Evolutionary conservation across 2,797 vertebrate genomes (phyloP).

Genomic region (Balearica regulorum): DNA sequence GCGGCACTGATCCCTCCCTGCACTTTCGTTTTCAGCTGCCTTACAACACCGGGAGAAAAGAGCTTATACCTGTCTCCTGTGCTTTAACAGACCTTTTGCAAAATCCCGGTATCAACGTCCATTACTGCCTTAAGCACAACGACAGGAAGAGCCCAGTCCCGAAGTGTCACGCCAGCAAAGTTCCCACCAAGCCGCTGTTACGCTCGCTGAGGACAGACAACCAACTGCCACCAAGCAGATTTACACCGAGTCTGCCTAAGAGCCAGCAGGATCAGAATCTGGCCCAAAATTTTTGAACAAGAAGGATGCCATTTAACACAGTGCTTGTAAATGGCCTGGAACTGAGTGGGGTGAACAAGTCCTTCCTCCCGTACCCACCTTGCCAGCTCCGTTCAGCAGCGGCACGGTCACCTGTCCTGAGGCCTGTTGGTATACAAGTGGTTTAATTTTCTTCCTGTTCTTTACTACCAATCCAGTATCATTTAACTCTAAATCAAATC

Average conservation of each 20-base stretch:
- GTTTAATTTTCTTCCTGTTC: neutral
- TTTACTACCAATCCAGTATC: neutral
- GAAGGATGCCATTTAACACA: neutral
- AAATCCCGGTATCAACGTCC: neutral
- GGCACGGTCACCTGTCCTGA: neutral
- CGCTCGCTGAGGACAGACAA: neutral
- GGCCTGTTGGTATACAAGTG: neutral
- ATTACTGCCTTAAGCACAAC: neutral
- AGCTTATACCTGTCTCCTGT: neutral
- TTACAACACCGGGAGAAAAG: neutral
- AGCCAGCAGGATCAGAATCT: neutral
- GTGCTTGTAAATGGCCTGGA: neutral
- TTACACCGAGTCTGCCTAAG: neutral
- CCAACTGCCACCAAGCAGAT: neutral
- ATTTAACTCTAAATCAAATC: neutral
- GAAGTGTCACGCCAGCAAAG: fast-evolving
- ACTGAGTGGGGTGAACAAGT: neutral
- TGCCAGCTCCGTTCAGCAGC: neutral
- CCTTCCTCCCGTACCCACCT: neutral
- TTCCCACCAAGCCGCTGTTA: neutral
- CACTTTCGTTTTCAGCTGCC: neutral
- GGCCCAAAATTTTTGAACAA: neutral
- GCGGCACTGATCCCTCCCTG: neutral
- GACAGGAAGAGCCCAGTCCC: neutral
- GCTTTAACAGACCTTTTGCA: neutral